Conservation (phyloP, 2,888 invertebrate genomes). For the Mantis religiosa region DNA sequence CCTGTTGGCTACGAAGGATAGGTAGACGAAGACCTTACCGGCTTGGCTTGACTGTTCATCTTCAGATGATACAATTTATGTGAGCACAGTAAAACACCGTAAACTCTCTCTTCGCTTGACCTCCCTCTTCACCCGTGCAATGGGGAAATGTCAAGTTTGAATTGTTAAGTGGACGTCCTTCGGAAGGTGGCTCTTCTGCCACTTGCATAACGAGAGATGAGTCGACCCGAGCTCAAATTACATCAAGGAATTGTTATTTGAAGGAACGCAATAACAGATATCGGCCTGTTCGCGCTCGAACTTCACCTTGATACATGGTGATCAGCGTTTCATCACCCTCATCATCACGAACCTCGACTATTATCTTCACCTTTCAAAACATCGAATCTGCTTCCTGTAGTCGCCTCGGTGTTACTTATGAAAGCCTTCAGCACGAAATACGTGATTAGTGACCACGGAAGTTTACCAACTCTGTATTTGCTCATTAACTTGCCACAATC, state of each 20-base stretch:
- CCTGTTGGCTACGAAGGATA: too few relatives aligned
- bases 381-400: neutral
- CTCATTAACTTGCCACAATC: too few relatives aligned
- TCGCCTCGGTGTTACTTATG: neutral
- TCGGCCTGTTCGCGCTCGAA: neutral
- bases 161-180: neutral
- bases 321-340: neutral
- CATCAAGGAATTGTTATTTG: neutral
- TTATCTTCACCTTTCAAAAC: neutral
- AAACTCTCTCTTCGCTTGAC: neutral
- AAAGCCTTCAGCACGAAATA: neutral
- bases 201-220: neutral
- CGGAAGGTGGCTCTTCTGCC: neutral
- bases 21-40: too few relatives aligned
- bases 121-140: neutral
- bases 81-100: neutral
- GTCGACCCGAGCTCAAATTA: neutral
- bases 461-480: too few relatives aligned
- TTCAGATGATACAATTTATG: neutral
- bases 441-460: too few relatives aligned
- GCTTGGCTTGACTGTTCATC: neutral
- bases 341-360: neutral
- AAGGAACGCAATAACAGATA: neutral
- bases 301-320: neutral
- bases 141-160: neutral